Evolutionary conservation across 2,888 invertebrate genomes (phyloP).

Genomic region (Seira ritae): DNA sequence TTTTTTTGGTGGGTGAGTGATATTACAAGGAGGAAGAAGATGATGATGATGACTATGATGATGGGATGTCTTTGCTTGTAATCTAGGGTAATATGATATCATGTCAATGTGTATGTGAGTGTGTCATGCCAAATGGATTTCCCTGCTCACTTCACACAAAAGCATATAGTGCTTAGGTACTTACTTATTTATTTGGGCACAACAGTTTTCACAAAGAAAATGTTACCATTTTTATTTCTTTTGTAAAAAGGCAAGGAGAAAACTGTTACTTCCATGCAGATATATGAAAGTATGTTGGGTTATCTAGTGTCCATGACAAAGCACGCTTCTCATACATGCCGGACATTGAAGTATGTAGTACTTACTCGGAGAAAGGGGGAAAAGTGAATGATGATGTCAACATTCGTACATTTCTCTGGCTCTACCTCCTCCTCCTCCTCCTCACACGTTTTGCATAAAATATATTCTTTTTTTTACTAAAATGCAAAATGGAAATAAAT

Average conservation of each 20-base stretch:
- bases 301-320: too few relatives aligned
- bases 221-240: neutral
- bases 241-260: neutral
- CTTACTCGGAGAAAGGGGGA: neutral
- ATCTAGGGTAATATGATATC: conserved; percentile 52
- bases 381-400: neutral
- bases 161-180: neutral
- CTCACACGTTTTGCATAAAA: too few relatives aligned
- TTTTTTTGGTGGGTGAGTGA: too few relatives aligned
- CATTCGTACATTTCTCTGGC: neutral
- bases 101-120: conserved; percentile 48
- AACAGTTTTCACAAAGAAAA: conserved; percentile 8
- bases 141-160: neutral
- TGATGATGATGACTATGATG: conserved; percentile 42
- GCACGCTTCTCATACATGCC: too few relatives aligned
- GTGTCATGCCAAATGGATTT: conserved; percentile 17
- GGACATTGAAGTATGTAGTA: neutral
- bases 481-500: too few relatives aligned
- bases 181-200: neutral
- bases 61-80: conserved; percentile 50
- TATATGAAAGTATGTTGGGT: too few relatives aligned
- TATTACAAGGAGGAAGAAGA: neutral
- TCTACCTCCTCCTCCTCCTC: neutral
- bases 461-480: too few relatives aligned
- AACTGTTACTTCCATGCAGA: too few relatives aligned